Evolutionary conservation across 2,888 invertebrate genomes (phyloP).

Genomic region (Hydrotaea diabolus): DNA sequence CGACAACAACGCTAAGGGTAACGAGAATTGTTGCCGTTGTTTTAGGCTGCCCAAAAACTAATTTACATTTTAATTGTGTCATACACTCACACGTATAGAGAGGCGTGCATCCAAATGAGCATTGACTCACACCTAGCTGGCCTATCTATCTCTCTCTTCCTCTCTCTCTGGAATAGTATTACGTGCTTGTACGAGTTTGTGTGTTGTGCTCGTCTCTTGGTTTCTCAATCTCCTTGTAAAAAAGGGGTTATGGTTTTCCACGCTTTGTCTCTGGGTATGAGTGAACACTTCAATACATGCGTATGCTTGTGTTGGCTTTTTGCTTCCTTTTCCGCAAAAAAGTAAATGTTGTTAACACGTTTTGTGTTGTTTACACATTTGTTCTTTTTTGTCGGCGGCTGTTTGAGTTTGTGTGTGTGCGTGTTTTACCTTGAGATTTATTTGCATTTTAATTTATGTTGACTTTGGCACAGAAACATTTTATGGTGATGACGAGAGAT

Average conservation of each 20-base stretch:
- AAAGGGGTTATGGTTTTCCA: neutral
- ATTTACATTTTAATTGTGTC: constrained; percentile 62
- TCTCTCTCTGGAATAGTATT: no score
- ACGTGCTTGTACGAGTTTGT: neutral
- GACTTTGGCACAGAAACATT: constrained; percentile 21
- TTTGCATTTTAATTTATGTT: constrained; percentile 49
- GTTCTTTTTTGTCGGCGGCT: neutral
- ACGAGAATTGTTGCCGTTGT: constrained; percentile 6
- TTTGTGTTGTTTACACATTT: constrained; percentile 47
- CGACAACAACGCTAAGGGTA: neutral
- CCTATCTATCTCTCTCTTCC: neutral
- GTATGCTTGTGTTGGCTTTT: neutral
- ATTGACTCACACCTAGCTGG: neutral
- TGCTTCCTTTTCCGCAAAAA: constrained; percentile 5
- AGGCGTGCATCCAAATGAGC: neutral
- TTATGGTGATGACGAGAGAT: no score
- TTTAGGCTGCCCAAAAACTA: constrained; percentile 52
- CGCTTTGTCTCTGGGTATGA: neutral
- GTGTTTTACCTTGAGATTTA: constrained; percentile 43
- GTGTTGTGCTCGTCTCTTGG: neutral
- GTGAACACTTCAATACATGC: neutral
- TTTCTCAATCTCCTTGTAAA: neutral
- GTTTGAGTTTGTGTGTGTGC: neutral
- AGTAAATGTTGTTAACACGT: constrained; percentile 50
- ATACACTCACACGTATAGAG: neutral